Evolutionary conservation across 2,797 vertebrate genomes (phyloP).

Genomic region (Synaphobranchus kaupii): DNA sequence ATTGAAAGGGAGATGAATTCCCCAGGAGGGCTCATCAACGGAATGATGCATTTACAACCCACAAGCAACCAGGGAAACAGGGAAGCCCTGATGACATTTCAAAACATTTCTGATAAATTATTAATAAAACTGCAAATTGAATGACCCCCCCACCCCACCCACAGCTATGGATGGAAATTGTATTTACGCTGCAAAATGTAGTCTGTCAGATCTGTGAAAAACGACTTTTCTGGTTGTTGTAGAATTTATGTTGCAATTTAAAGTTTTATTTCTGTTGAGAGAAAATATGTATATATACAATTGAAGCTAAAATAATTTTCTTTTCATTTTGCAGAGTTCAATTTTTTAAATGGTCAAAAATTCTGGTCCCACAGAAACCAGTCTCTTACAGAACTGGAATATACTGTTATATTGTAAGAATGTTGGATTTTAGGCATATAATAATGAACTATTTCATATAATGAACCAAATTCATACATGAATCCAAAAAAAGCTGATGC

Average conservation of each 20-base stretch:
- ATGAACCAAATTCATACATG: background rate
- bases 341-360: background rate
- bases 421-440: too few species aligned
- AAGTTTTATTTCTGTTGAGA: background rate
- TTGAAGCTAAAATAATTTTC: background rate
- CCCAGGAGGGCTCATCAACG: background rate
- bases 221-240: background rate
- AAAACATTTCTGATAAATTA: constrained; percentile 10
- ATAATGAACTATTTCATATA: too few species aligned
- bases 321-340: background rate
- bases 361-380: background rate
- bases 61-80: background rate
- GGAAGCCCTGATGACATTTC: background rate
- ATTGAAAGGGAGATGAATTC: background rate
- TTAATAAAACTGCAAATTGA: background rate
- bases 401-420: background rate
- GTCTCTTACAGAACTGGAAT: background rate
- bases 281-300: background rate
- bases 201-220: background rate
- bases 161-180: background rate
- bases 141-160: background rate
- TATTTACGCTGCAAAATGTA: background rate
- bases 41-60: background rate
- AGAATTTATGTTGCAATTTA: background rate
- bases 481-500: background rate